Evolutionary conservation across 2,113 vertebrate genomes (phyloP).

Genomic region (Alces alces): DNA sequence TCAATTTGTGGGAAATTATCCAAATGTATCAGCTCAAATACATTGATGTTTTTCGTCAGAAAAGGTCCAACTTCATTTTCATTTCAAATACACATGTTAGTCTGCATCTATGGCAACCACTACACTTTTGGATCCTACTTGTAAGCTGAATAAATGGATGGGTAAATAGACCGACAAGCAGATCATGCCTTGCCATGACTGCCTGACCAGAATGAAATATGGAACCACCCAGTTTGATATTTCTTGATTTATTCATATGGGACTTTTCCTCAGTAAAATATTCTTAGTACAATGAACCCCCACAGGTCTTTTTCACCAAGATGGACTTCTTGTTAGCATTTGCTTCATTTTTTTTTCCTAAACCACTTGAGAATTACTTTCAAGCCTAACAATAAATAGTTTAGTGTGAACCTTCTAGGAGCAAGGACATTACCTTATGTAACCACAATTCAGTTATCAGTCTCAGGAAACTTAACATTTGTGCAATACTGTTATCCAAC

Average conservation of each 20-base stretch:
- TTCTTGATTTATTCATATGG: not conserved
- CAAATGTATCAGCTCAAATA: not conserved
- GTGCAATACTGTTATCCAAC: not conserved
- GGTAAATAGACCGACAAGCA: not conserved
- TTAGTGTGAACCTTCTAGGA: not conserved
- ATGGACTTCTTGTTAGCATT: not conserved
- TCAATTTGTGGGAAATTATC: not conserved
- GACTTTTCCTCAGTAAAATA: not conserved
- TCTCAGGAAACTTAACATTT: not conserved
- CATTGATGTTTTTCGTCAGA: not conserved
- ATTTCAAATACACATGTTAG: not conserved
- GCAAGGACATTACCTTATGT: not conserved
- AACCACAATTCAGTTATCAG: not conserved
- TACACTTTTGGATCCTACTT: not conserved
- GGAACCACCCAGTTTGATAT: not conserved
- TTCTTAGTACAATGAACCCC: not conserved
- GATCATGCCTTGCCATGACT: not conserved
- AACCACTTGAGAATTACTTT: not conserved
- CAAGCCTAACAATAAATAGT: not conserved
- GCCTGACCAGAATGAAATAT: not conserved
- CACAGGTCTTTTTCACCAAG: not conserved
- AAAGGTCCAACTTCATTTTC: slow-evolving; percentile 6
- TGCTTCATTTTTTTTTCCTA: not conserved
- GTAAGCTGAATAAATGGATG: not conserved
- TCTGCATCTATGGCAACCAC: not conserved